These are phyloP conservation scores for Cotesia chilonis DNA, from an alignment of 1,140 invertebrate genomes.

Conservation along the genomic window DNA sequence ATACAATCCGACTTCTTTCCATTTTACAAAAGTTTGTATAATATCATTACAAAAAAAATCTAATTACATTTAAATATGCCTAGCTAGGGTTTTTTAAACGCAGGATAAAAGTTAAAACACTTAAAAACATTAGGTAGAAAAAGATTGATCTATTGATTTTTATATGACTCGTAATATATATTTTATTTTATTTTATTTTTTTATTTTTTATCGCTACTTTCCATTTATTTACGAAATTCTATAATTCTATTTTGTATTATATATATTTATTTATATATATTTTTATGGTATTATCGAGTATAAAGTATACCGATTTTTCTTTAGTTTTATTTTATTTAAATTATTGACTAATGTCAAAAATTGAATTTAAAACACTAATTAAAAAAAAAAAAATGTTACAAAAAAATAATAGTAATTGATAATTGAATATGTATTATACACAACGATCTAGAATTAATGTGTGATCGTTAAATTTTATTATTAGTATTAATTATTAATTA, in stretches of 20 bases:
- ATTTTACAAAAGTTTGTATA: constrained; percentile 22
- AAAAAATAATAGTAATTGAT: neutral
- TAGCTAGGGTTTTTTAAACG: constrained; percentile 23
- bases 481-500: neutral
- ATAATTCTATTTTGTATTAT: constrained; percentile 14
- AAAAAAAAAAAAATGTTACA: neutral
- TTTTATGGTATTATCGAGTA: neutral
- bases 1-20: constrained; percentile 31
- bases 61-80: constrained; percentile 19
- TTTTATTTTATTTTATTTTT: neutral
- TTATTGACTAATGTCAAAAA: neutral
- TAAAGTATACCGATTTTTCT: constrained; percentile 8
- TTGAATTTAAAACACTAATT: neutral
- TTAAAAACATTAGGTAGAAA: constrained; percentile 8
- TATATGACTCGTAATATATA: neutral
- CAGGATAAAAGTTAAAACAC: constrained; percentile 24
- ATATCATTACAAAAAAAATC: constrained; percentile 26
- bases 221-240: constrained; percentile 24
- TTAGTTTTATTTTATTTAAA: neutral
- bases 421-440: neutral
- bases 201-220: neutral
- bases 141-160: neutral
- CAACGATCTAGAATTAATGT: constrained; percentile 19
- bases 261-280: too few relatives aligned
- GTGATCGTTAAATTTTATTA: constrained; percentile 20